Conservation (phyloP, 2,113 vertebrate genomes). For the Nycticorax nycticorax region DNA sequence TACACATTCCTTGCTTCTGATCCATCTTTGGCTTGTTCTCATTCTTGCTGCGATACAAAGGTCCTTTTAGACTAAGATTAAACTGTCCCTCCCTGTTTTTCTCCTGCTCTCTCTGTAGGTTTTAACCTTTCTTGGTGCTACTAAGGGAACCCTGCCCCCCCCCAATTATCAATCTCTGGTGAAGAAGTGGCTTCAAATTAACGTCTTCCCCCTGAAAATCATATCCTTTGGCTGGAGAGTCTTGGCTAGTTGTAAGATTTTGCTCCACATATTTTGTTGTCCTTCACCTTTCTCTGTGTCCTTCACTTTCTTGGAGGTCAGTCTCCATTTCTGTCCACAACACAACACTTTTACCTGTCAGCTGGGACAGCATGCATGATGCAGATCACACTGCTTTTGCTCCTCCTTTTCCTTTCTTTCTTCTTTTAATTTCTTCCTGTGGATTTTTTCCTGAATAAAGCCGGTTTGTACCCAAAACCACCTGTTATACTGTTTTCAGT, state of each 20-base stretch:
- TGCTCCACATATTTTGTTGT: neutral
- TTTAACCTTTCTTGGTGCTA: neutral
- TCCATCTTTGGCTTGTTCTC: neutral
- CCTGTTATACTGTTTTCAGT: neutral
- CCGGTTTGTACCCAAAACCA: neutral
- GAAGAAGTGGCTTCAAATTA: neutral
- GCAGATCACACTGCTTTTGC: neutral
- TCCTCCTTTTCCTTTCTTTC: neutral
- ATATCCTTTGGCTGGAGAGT: neutral
- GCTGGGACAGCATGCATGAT: rapidly evolving
- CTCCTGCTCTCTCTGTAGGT: neutral
- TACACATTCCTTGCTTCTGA: neutral
- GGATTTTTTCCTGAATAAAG: neutral
- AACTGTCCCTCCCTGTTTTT: neutral
- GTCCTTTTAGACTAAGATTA: neutral
- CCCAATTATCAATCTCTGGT: neutral
- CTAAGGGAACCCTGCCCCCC: neutral
- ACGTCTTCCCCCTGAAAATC: neutral
- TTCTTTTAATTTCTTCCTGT: neutral
- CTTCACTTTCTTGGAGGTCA: neutral
- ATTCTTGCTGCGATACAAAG: neutral
- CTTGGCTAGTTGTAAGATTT: neutral
- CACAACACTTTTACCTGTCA: rapidly evolving
- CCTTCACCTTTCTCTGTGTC: neutral
- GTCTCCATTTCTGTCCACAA: neutral